Conservation (phyloP, 2,797 vertebrate genomes). For the Hippopotamyrus pictus region DNA sequence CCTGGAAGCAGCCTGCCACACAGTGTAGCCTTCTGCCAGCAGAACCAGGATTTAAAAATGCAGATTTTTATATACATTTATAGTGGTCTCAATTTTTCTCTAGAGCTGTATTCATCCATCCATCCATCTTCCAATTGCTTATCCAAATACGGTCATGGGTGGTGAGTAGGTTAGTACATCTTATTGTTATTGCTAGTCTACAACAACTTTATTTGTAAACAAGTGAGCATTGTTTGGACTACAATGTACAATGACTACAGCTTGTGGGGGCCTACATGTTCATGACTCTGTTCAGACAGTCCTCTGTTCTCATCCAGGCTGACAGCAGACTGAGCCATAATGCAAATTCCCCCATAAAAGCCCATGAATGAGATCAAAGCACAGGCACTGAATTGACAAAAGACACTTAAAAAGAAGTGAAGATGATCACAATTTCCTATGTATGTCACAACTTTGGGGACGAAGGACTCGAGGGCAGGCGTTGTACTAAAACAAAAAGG, state of each 20-base stretch:
- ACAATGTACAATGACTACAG: background rate
- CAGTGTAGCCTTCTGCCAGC: background rate
- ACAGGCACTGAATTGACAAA: slow-evolving; percentile 12
- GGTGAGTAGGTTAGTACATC: background rate
- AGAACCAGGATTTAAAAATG: background rate
- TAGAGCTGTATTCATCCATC: background rate
- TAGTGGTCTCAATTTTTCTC: background rate
- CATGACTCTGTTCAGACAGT: background rate
- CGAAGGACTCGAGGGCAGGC: background rate
- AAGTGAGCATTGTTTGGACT: slow-evolving; percentile 3
- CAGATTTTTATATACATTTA: background rate
- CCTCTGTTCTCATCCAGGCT: slow-evolving; percentile 4
- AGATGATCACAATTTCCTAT: background rate
- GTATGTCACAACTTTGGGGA: background rate
- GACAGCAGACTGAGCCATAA: slow-evolving; percentile 3
- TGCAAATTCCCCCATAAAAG: slow-evolving; percentile 2
- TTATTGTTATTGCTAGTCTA: background rate
- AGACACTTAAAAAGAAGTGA: background rate
- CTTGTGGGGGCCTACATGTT: background rate
- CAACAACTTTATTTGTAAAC: background rate
- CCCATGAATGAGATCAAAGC: slow-evolving; percentile 19
- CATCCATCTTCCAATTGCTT: background rate
- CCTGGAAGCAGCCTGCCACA: background rate
- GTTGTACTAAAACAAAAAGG: background rate
- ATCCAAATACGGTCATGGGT: background rate